Evolutionary conservation across 37 sponge, comb jelly and placozoan genomes (phyloP), one percentile per base, ranked within the genome.

Genomic region (Crambe crambe): DNA sequence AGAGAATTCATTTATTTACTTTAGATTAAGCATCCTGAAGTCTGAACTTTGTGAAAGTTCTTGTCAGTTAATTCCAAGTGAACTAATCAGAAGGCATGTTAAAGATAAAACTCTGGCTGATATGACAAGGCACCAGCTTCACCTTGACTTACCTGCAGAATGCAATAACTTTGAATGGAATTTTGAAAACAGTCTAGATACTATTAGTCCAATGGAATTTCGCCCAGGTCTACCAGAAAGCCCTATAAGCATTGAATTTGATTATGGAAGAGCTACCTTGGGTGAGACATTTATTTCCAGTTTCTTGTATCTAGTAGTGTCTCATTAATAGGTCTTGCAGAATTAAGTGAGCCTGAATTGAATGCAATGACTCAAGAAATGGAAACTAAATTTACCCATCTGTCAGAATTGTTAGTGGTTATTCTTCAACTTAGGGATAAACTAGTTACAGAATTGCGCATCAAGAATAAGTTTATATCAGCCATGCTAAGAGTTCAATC

Each of bases 291-390:
- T 34, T 2, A 3, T 21, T 21, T 57, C 22, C 3, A 25, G 37
- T 58, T 22, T 29, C 3, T 22, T 8, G n/a, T 6, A 25, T 38
- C n/a, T n/a, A n/a, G n/a, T n/a, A n/a, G n/a, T n/a, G n/a, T n/a
- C n/a, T n/a, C n/a, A n/a, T n/a, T n/a, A n/a, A n/a, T 61, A 93
- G 94, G 94, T n/a, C 54, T 93, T 22, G 73, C 86, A 10, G 34
- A 44, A 18, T 42, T 93, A 51, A 57, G 71, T 74, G 80, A 34
- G 27, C 72, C 42, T 9, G 94, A 93, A 25, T 61, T 93, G 47
- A 27, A 54, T 26, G 15, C 3, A 12, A 89, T 93, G 94, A 29
- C 37, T 38, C 79, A 71, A 18, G 94, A 93, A 62, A 85, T 93
- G 87, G 32, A 75, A 18, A 64, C 44, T 1, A 88, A 93, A 51